phyloP scores from a whole-genome alignment of 1,140 invertebrate species.

The Drosophila azteca region DNA sequence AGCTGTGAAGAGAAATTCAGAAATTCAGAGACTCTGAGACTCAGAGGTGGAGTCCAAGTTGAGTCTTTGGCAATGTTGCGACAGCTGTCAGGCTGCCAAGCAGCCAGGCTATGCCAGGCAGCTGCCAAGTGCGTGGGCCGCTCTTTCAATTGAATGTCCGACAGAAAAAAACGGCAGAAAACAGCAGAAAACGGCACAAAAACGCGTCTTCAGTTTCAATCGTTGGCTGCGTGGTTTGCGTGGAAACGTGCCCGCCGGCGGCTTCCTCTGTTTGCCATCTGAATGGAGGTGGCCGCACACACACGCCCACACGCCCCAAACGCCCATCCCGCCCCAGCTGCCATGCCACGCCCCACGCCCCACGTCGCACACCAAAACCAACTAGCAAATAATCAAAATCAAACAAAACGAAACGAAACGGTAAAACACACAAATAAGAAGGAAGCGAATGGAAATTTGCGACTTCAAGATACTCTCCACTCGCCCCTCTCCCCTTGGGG shows the following conservation, averaged over 20 bases:
- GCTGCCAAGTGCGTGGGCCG: constrained; percentile 48
- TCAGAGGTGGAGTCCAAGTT: constrained; percentile 15
- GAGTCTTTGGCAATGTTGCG: constrained; percentile 56
- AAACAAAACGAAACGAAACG: constrained; percentile 15
- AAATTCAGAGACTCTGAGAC: constrained; percentile 1
- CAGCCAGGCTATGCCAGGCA: not conserved
- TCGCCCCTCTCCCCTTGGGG: no score
- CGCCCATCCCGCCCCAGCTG: not conserved
- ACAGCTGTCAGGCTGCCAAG: constrained; percentile 68
- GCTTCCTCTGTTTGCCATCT: constrained; percentile 65
- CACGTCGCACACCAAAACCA: not conserved
- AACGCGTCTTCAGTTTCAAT: constrained; percentile 68
- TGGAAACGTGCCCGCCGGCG: constrained; percentile 57
- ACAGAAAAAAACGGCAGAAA: constrained; percentile 6
- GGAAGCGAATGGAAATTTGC: no score
- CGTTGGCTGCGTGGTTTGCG: constrained; percentile 33
- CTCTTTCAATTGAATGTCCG: constrained; percentile 59
- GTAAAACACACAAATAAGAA: constrained; percentile 7
- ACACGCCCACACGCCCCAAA: constrained; percentile 28
- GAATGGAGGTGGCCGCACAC: constrained; percentile 43
- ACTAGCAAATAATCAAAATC: constrained; percentile 27
- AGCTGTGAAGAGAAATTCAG: no score
- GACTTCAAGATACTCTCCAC: no score
- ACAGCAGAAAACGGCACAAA: not conserved
- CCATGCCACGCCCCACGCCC: no score